Evolutionary conservation across 2,797 vertebrate species (phyloP), one percentile per base, ranked within the genome.

Genomic region (Oophaga sylvatica): DNA sequence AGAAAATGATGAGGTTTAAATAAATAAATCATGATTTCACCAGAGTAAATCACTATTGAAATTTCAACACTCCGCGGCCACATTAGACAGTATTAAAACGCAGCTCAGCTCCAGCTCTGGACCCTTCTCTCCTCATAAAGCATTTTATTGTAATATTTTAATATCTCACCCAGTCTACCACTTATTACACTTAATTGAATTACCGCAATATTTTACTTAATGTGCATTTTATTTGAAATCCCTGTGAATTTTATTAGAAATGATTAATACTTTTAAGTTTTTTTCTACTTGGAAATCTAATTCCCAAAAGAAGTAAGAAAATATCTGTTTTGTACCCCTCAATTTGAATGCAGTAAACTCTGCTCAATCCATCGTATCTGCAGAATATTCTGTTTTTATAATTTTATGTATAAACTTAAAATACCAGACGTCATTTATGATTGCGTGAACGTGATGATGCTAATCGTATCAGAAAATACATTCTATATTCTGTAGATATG

Each of bases 111-210:
- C 31, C 26, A 29, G 59, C 59, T n/a, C 83, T 62, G 20, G 41
- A 76, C 83, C 56, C 71, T 48, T n/a, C 71, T 60, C 71, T 20
- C 22, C 57, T 84, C 83, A 84, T 84, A 84, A 84, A 84, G 57
- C 13, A 48, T 45, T 63, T 84, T 76, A 84, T 84, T 84, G 31
- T 63, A 84, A 76, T 84, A 76, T 63, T 76, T 84, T 41, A 84
- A 84, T 84, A 84, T 76, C 83, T 84, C 53, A 84, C 83, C 83
- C 83, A 62, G 57, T 77, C 75, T 71, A 77, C 71, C 83, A 84
- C 83, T 84, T 84, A 29, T 41, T 63, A 35, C 71, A 56, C 22
- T 65, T 84, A 84, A 84, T 84, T 84, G 41, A 63, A 84, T 84
- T 84, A 84, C 22, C 12, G 17, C 71, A 76, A 84, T 76, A 76